These are phyloP conservation scores for Prosapia bicincta DNA, from an alignment of 2,888 invertebrate genomes.

Conservation along the genomic window DNA sequence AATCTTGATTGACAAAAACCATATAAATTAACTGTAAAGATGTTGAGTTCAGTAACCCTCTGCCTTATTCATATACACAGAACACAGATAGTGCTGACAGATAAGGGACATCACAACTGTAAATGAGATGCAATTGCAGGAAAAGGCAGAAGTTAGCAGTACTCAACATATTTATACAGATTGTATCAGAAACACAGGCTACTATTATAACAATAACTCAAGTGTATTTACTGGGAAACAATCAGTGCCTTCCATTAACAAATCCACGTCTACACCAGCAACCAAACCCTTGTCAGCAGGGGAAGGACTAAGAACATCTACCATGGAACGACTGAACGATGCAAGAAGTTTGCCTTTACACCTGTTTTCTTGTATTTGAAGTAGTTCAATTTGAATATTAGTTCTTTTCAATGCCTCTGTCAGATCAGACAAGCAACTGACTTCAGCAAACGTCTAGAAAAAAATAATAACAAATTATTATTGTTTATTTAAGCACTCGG, in stretches of 20 bases:
- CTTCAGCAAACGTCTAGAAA: conserved; percentile 10
- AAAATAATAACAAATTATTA: background rate
- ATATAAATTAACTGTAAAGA: no score
- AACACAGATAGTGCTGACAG: no score
- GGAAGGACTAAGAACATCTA: conserved; percentile 52
- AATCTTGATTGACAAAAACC: no score
- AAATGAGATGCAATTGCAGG: no score
- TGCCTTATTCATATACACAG: no score
- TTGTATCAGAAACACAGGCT: no score
- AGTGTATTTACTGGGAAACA: conserved; percentile 58
- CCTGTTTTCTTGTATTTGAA: conserved; percentile 12
- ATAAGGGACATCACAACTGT: no score
- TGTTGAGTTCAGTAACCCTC: no score
- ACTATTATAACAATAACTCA: background rate
- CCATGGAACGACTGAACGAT: conserved; percentile 12
- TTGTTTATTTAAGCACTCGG: no score
- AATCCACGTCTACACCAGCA: conserved; percentile 59
- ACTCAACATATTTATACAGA: no score
- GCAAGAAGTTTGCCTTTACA: conserved; percentile 16
- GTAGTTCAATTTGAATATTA: conserved; percentile 12
- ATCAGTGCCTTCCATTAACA: conserved; percentile 64
- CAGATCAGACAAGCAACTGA: conserved; percentile 8
- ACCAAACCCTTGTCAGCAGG: conserved; percentile 52
- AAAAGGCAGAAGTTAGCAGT: no score
- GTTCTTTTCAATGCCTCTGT: conserved; percentile 8